Percentiles rank a stretch among this genome's conserved stretches.
These are phyloP conservation scores for Athene noctua DNA, from an alignment of 2,113 vertebrate genomes.

Conservation along the genomic window DNA sequence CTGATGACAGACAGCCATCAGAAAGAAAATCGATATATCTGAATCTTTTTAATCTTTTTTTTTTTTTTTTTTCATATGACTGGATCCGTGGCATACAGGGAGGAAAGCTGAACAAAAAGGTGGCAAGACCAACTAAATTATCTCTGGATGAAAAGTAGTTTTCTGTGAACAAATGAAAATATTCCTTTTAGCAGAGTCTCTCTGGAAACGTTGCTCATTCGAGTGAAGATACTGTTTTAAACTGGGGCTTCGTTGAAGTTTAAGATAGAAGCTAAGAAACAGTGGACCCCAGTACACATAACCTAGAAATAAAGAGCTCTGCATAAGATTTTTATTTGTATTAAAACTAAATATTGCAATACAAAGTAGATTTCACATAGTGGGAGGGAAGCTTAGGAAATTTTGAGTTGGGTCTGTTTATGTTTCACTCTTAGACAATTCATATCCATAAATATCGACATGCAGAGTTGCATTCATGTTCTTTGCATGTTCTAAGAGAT, in stretches of 20 bases:
- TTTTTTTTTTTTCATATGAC: background rate
- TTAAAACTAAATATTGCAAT: background rate
- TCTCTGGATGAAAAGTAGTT: background rate
- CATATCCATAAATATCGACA: background rate
- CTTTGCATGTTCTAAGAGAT: background rate
- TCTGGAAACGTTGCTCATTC: background rate
- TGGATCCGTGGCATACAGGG: background rate
- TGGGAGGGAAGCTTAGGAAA: background rate
- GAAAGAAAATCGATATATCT: constrained; percentile 30
- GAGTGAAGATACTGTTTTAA: background rate
- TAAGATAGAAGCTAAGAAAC: background rate
- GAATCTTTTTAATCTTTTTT: background rate
- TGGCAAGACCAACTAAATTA: background rate
- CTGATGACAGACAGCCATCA: background rate
- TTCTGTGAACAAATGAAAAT: constrained; percentile 1
- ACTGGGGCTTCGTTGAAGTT: background rate
- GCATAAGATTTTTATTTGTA: background rate
- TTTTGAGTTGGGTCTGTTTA: background rate
- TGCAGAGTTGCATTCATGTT: rapidly evolving
- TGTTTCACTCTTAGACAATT: background rate
- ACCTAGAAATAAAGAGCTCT: background rate
- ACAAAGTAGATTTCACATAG: background rate
- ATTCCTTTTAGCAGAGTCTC: background rate
- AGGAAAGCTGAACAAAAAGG: background rate
- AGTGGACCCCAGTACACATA: background rate